Evolutionary conservation across 2,113 vertebrate species (phyloP).

Genomic region (Pardalotus punctatus): DNA sequence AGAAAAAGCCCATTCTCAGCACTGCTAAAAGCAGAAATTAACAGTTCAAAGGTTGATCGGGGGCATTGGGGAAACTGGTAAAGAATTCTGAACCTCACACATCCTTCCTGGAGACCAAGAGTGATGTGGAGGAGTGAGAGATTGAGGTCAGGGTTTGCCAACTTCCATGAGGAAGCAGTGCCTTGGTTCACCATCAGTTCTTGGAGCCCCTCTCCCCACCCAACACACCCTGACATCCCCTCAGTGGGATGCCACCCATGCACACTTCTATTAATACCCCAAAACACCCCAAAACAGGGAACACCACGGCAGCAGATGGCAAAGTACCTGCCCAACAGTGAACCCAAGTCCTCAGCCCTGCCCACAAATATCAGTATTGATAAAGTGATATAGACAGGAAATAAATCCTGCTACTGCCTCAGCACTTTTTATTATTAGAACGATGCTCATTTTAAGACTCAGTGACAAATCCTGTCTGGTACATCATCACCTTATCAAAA

Average conservation of each 20-base stretch:
- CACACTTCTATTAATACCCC: not conserved
- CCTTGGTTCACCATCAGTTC: not conserved
- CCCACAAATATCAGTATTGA: not conserved
- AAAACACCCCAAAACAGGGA: not conserved
- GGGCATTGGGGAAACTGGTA: not conserved
- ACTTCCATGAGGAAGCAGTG: not conserved
- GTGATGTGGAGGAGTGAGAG: rapidly evolving
- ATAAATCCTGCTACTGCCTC: not conserved
- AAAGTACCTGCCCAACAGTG: not conserved
- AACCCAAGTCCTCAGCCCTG: not conserved
- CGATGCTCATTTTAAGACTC: not conserved
- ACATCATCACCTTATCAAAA: constrained; percentile 50
- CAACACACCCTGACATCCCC: not conserved
- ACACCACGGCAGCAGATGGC: not conserved
- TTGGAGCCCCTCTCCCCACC: not conserved
- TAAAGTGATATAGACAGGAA: not conserved
- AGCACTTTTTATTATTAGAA: not conserved
- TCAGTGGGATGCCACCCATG: not conserved
- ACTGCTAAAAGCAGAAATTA: not conserved
- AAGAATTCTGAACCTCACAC: not conserved
- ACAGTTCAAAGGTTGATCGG: not conserved
- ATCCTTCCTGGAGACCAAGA: not conserved
- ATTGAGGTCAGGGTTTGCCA: not conserved
- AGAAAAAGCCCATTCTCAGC: not conserved
- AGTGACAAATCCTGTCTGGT: constrained; percentile 20